Conservation (phyloP, 23 tunicate genomes). For the Oikopleura albicans region DNA sequence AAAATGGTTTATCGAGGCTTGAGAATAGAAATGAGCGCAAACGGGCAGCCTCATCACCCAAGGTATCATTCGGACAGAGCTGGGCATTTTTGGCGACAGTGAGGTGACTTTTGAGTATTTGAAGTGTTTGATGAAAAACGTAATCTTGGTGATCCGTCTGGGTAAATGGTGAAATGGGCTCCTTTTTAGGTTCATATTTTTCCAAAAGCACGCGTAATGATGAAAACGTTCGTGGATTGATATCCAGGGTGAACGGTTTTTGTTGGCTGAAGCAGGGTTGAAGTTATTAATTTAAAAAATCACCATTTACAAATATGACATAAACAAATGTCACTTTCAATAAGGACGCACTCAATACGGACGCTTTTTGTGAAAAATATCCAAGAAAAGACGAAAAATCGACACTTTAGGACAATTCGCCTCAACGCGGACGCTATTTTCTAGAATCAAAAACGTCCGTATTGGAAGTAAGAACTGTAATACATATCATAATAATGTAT, state of each 20-base stretch:
- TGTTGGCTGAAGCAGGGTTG: not conserved
- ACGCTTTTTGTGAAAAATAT: too few species aligned
- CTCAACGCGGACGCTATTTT: too few species aligned
- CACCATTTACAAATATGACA: too few species aligned
- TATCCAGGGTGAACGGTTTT: not conserved
- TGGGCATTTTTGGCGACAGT: not conserved
- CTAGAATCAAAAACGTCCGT: too few species aligned
- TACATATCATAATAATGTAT: too few species aligned
- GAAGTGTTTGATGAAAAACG: not conserved
- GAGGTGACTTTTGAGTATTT: not conserved
- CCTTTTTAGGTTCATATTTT: not conserved
- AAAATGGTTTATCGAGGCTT: not conserved
- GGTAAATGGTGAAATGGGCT: not conserved
- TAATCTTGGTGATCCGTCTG: not conserved
- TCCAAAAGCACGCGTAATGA: not conserved
- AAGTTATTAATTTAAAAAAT: too few species aligned
- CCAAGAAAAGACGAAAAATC: too few species aligned
- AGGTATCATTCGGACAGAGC: not conserved
- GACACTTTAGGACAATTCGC: too few species aligned
- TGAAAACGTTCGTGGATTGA: not conserved
- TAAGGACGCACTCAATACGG: too few species aligned
- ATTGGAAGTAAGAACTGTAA: too few species aligned
- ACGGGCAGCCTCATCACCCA: not conserved
- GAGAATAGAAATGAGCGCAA: not conserved
- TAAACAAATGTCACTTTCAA: too few species aligned